Base-by-base conservation (phyloP, 2,113 vertebrate genomes). In the Desmodus rotundus region DNA sequence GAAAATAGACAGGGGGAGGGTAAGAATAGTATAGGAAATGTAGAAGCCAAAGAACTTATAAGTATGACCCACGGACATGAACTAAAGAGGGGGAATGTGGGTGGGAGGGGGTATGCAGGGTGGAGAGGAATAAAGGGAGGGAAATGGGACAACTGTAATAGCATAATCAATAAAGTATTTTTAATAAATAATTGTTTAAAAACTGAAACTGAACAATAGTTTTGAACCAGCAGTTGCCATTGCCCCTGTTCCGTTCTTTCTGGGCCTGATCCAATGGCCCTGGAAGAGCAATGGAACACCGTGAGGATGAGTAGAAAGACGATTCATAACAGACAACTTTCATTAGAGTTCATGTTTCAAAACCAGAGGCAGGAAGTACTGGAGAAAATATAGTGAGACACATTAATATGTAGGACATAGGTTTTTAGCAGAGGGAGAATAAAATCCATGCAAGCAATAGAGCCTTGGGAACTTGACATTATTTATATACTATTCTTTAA, bases 161-260 rank as follows among this genome's bases (percentile, higher is more conserved):
- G n/a, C n/a, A n/a, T n/a, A n/a, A n/a, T n/a, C n/a, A n/a, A n/a
- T n/a, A n/a, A n/a, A n/a, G n/a, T n/a, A n/a, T n/a, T n/a, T n/a
- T n/a, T n/a, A n/a, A n/a, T n/a, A n/a, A n/a, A n/a, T n/a, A n/a
- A n/a, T n/a, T n/a, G n/a, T n/a, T 93, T 93, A 96, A 96, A 97
- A 98, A 96, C 54, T 52, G 74, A 98, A 96, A 96, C 86, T 97
- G 88, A 97, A 72, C 81, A 92, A 61, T 96, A 95, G 68, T 96
- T 92, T 90, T 96, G 88, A 97, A 47, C 97, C 97, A 97, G 97
- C 97, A 95, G 24, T 97, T 97, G 70, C 91, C 73, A 65, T 92
- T 88, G 83, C 76, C 93, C 82, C 81, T 88, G 74, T 89, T 93
- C 89, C 85, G 43, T 94, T 95, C 88, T 87, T 94, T 33, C 74